Evolutionary conservation across 2,797 vertebrate genomes (phyloP).

Genomic region (Thripadectes ignobilis): DNA sequence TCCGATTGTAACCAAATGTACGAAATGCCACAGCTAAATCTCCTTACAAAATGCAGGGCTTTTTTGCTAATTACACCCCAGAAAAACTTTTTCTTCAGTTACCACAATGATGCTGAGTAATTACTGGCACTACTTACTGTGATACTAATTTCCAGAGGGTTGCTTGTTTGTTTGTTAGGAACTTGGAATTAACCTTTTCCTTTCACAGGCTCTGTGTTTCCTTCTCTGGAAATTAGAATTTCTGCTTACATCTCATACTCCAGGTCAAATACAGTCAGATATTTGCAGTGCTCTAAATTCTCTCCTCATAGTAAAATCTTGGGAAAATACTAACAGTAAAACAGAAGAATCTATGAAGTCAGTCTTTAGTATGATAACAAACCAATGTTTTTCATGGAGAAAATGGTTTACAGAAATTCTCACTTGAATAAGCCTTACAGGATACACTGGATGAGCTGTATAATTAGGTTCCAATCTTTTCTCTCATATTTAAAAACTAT

Average conservation of each 20-base stretch:
- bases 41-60: not conserved
- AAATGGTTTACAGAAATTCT: not conserved
- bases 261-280: not conserved
- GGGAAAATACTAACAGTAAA: not conserved
- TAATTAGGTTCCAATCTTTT: not conserved
- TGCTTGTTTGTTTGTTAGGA: not conserved
- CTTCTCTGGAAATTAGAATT: not conserved
- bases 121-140: not conserved
- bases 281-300: not conserved
- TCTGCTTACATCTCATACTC: not conserved
- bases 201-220: not conserved
- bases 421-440: not conserved
- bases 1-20: not conserved
- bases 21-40: not conserved
- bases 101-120: not conserved
- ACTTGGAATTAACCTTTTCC: not conserved
- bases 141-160: not conserved
- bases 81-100: not conserved
- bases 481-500: not conserved
- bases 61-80: not conserved
- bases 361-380: not conserved
- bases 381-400: not conserved
- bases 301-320: not conserved
- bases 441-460: not conserved
- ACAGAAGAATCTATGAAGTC: not conserved